phyloP scores from a whole-genome alignment of 30 jellyfish, hydroid and myxozoan genomes.

The Thelohanellus kitauei region DNA sequence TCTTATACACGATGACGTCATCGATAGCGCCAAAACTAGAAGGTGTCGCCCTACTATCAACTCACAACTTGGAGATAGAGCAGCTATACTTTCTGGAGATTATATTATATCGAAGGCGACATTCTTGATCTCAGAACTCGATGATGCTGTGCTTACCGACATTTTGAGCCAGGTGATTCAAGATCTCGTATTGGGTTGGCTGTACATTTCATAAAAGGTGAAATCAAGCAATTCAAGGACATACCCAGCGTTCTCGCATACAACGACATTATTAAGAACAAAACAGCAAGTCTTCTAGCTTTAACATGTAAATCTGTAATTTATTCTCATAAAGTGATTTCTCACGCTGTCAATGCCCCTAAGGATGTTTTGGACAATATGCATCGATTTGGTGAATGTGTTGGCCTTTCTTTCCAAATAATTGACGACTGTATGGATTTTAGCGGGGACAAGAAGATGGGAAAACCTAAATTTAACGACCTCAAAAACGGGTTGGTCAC shows the following conservation, averaged over 20 bases:
- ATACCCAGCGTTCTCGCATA: no score
- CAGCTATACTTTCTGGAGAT: constrained; percentile 67
- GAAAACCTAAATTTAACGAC: constrained; percentile 63
- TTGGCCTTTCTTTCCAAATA: constrained; percentile 10
- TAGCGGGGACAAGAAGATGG: constrained; percentile 29
- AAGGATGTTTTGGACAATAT: no score
- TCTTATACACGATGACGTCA: constrained; percentile 81
- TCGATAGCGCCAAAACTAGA: constrained; percentile 46
- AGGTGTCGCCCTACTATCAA: constrained; percentile 38
- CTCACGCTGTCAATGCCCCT: no score
- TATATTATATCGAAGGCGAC: constrained; percentile 48
- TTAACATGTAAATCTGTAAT: no score
- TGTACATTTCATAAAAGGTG: no score
- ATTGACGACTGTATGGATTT: constrained; percentile 74
- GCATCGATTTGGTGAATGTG: no score
- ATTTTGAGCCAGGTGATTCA: constrained; percentile 26
- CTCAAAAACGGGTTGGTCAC: constrained; percentile 46
- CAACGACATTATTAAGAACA: no score
- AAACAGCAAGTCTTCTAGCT: no score
- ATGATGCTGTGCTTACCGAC: constrained; percentile 25
- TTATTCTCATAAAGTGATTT: no score
- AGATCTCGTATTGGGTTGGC: constrained; percentile 50
- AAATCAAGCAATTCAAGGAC: no score
- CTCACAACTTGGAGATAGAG: constrained; percentile 16
- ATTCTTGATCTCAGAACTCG: constrained; percentile 29